These are phyloP conservation scores for Anarrhichthys ocellatus DNA, from an alignment of 2,113 vertebrate species.

Conservation along the genomic window DNA sequence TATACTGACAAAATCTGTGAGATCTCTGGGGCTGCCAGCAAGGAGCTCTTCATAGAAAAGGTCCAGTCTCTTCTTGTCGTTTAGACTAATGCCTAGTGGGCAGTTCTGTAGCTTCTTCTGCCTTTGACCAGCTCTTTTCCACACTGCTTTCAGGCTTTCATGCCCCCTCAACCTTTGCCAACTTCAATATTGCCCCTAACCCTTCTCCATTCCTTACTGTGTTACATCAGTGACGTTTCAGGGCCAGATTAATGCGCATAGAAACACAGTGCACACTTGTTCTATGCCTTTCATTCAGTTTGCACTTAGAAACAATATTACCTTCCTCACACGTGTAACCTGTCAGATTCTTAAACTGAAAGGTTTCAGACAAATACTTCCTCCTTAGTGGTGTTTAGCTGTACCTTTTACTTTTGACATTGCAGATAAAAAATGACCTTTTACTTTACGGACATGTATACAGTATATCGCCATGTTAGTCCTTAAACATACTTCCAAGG, in stretches of 20 bases:
- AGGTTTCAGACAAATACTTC: slow-evolving; percentile 2
- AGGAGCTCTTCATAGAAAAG: slow-evolving; percentile 91
- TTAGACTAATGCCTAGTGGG: neutral
- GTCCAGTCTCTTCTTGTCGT: slow-evolving; percentile 64
- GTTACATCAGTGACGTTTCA: slow-evolving; percentile 1
- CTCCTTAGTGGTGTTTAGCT: neutral
- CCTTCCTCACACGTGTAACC: neutral
- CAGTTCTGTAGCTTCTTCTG: neutral
- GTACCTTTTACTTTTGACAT: neutral
- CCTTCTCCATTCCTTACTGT: neutral
- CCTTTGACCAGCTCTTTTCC: neutral
- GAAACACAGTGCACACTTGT: neutral
- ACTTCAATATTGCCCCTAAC: neutral
- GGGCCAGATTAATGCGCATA: neutral
- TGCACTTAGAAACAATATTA: neutral
- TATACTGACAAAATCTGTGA: slow-evolving; percentile 84
- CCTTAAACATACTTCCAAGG: neutral
- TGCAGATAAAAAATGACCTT: neutral
- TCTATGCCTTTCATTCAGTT: slow-evolving; percentile 1
- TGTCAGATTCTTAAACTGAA: neutral
- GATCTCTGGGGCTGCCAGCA: slow-evolving; percentile 88
- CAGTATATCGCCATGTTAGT: neutral
- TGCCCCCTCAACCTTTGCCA: neutral
- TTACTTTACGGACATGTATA: too few relatives aligned
- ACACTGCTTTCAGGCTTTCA: neutral